A percentile compares a stretch with the other conserved stretches of the same genome.
Conservation (phyloP, 2,113 vertebrate species). For the Martes martes region DNA sequence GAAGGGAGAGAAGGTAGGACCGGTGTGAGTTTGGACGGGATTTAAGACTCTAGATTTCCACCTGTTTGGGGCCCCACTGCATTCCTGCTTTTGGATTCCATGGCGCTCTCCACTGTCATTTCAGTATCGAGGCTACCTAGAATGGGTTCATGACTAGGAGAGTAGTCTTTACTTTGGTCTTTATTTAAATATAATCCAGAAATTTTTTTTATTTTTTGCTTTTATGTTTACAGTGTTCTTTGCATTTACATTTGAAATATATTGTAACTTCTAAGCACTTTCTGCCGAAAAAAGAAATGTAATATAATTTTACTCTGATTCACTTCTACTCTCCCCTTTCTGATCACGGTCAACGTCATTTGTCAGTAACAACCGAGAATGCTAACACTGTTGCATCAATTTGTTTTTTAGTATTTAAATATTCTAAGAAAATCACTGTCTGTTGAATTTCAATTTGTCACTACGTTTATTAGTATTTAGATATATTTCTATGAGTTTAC, state of each 20-base stretch:
- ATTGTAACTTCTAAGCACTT: background rate
- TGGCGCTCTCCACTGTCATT: background rate
- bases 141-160: background rate
- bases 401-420: background rate
- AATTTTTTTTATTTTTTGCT: background rate
- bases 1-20: background rate
- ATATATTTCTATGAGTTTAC: background rate
- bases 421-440: background rate
- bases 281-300: background rate
- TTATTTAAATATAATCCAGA: background rate
- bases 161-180: background rate
- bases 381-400: background rate
- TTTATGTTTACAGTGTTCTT: background rate
- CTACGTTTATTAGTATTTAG: background rate
- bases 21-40: background rate
- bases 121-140: background rate
- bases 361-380: background rate
- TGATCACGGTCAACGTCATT: background rate
- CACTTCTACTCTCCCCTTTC: background rate
- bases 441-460: background rate
- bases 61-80: background rate
- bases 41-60: background rate
- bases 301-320: background rate
- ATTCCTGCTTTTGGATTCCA: background rate
- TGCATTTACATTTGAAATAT: background rate